Evolutionary conservation across 2,888 invertebrate genomes (phyloP).

Genomic region (Hyposoter dolosus): DNA sequence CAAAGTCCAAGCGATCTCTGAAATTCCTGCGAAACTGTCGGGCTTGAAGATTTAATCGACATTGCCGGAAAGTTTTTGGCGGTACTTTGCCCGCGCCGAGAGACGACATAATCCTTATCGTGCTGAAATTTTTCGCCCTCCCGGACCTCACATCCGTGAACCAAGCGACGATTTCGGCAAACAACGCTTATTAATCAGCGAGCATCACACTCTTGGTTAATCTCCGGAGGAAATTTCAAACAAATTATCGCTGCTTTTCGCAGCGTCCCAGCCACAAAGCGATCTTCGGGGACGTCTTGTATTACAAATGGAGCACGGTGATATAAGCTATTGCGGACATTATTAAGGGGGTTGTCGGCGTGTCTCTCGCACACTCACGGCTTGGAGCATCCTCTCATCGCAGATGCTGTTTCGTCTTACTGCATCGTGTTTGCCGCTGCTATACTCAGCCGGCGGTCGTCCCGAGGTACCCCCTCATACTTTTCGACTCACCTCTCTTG

Average conservation of each 20-base stretch:
- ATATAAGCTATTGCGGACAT: slow-evolving; percentile 79
- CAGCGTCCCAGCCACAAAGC: slow-evolving; percentile 61
- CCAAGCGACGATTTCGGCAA: slow-evolving; percentile 40
- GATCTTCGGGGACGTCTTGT: slow-evolving; percentile 69
- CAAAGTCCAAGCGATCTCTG: neutral
- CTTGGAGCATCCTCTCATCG: slow-evolving; percentile 44
- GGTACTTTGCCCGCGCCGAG: slow-evolving; percentile 33
- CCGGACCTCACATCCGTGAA: slow-evolving; percentile 18
- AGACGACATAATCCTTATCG: slow-evolving; percentile 53
- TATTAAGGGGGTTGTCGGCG: slow-evolving; percentile 80
- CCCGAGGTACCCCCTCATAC: slow-evolving; percentile 35
- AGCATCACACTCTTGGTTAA: slow-evolving; percentile 76
- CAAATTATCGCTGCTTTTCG: slow-evolving; percentile 77
- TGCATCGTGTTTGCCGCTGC: slow-evolving; percentile 30
- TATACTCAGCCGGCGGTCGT: slow-evolving; percentile 54
- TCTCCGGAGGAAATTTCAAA: slow-evolving; percentile 78
- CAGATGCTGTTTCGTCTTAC: slow-evolving; percentile 53
- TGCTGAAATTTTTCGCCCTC: slow-evolving; percentile 36
- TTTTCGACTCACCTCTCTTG: slow-evolving; percentile 22
- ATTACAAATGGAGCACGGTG: slow-evolving; percentile 76
- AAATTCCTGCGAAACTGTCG: neutral
- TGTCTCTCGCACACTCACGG: slow-evolving; percentile 57
- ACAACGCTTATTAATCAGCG: slow-evolving; percentile 76
- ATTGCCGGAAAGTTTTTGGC: slow-evolving; percentile 26
- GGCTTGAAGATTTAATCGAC: slow-evolving; percentile 54